Evolutionary conservation across 1,140 invertebrate species (phyloP).

Genomic region (Hyphantria cunea): DNA sequence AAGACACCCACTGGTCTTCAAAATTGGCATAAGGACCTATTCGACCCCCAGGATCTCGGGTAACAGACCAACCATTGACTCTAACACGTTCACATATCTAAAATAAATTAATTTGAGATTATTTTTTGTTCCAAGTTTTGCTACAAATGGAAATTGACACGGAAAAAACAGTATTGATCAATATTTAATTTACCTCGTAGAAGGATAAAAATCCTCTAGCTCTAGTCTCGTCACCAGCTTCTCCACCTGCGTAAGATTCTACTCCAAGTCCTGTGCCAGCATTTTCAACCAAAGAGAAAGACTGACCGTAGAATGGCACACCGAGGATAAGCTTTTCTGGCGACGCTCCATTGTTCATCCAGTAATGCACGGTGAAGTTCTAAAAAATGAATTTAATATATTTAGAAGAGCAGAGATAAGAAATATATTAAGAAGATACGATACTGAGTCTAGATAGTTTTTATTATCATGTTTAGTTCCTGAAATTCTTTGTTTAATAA

Average conservation of each 20-base stretch:
- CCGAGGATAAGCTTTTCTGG: slow-evolving; percentile 90
- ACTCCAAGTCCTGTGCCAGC: slow-evolving; percentile 85
- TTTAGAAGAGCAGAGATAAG: too few species aligned
- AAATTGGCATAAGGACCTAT: slow-evolving; percentile 90
- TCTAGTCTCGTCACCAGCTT: slow-evolving; percentile 90
- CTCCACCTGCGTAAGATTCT: slow-evolving; percentile 87
- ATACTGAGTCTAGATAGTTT: too few species aligned
- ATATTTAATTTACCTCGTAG: slow-evolving; percentile 86
- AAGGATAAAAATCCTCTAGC: slow-evolving; percentile 92
- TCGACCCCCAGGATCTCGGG: slow-evolving; percentile 85
- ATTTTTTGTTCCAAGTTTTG: not conserved
- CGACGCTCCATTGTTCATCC: slow-evolving; percentile 90
- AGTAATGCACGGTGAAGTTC: slow-evolving; percentile 92
- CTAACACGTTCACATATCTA: slow-evolving; percentile 87
- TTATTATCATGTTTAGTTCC: not conserved
- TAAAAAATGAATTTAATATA: slow-evolving; percentile 65
- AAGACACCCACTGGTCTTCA: slow-evolving; percentile 92
- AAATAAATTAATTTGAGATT: not conserved
- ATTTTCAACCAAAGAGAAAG: slow-evolving; percentile 88
- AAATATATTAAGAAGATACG: too few species aligned
- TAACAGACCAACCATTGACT: slow-evolving; percentile 86
- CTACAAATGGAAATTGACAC: too few species aligned
- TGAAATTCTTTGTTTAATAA: too few species aligned
- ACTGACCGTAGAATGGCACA: slow-evolving; percentile 92
- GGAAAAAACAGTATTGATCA: too few species aligned